phyloP scores from a whole-genome alignment of 2,113 vertebrate genomes.

The Coregonus clupeaformis region DNA sequence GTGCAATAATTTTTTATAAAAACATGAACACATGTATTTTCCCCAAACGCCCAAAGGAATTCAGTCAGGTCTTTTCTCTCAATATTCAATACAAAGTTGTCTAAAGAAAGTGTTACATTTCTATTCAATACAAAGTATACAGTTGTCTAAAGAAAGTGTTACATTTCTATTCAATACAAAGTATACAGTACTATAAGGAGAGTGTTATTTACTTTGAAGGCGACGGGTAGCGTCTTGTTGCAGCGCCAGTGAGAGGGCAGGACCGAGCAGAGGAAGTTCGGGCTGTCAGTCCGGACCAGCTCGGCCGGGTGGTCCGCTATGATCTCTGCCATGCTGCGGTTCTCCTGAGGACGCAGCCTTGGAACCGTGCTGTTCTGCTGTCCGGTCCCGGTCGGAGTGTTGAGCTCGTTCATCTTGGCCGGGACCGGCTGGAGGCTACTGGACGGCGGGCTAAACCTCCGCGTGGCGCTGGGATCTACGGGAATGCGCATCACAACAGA shows the following conservation, averaged over 20 bases:
- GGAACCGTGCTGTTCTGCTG: conserved; percentile 81
- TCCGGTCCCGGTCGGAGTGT: conserved; percentile 76
- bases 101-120: too few relatives aligned
- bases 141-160: too few relatives aligned
- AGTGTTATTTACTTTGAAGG: conserved; percentile 86
- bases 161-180: background rate
- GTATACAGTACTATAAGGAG: too few relatives aligned
- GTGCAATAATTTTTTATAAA: too few relatives aligned
- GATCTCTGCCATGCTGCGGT: conserved; percentile 97
- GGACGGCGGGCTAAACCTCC: conserved; percentile 97
- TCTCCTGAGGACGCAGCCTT: conserved; percentile 87
- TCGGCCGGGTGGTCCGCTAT: conserved; percentile 96
- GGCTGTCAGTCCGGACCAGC: conserved; percentile 94
- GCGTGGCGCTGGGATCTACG: conserved; percentile 92
- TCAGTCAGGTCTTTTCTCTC: too few relatives aligned
- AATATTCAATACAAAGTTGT: too few relatives aligned
- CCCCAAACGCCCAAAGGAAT: too few relatives aligned
- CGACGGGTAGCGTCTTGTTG: conserved; percentile 95
- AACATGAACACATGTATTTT: too few relatives aligned
- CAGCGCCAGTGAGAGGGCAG: conserved; percentile 96
- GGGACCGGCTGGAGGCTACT: conserved; percentile 88
- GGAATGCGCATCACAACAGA: conserved; percentile 96
- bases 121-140: background rate
- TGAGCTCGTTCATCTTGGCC: conserved; percentile 94
- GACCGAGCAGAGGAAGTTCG: conserved; percentile 95